Evolutionary conservation across 1,140 invertebrate genomes (phyloP).

Genomic region (Chironomus striatipennis): DNA sequence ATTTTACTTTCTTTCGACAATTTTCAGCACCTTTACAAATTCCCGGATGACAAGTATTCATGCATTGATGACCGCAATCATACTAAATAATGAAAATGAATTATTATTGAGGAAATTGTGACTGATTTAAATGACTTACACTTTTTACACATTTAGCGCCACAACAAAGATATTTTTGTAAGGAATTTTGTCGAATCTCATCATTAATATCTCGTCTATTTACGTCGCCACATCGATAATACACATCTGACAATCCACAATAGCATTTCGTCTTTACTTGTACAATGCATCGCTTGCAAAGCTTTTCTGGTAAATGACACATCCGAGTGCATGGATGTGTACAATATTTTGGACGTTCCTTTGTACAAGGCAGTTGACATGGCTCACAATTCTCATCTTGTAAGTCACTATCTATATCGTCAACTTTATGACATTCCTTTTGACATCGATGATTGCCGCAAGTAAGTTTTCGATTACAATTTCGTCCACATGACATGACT

Average conservation of each 20-base stretch:
- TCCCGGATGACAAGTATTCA: slow-evolving; percentile 65
- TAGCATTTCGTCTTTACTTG: slow-evolving; percentile 67
- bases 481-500: slow-evolving; percentile 61
- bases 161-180: slow-evolving; percentile 42
- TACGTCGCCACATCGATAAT: slow-evolving; percentile 62
- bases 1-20: slow-evolving; percentile 72
- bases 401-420: slow-evolving; percentile 37
- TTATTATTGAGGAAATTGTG: slow-evolving; percentile 25
- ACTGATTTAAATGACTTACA: slow-evolving; percentile 44
- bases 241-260: slow-evolving; percentile 64
- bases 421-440: slow-evolving; percentile 59
- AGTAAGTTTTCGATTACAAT: slow-evolving; percentile 55
- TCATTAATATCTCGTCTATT: slow-evolving; percentile 44
- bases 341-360: slow-evolving; percentile 64
- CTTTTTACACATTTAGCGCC: slow-evolving; percentile 78
- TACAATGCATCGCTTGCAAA: slow-evolving; percentile 60
- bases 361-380: slow-evolving; percentile 62
- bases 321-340: slow-evolving; percentile 61
- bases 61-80: slow-evolving; percentile 67
- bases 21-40: slow-evolving; percentile 54
- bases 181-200: slow-evolving; percentile 36
- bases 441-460: slow-evolving; percentile 77
- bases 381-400: slow-evolving; percentile 49
- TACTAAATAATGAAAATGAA: slow-evolving; percentile 44
- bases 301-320: slow-evolving; percentile 59